A percentile compares a stretch with the other conserved stretches of the same genome.
phyloP scores from a whole-genome alignment of 2,888 invertebrate species.

The Ceriagrion tenellum region DNA sequence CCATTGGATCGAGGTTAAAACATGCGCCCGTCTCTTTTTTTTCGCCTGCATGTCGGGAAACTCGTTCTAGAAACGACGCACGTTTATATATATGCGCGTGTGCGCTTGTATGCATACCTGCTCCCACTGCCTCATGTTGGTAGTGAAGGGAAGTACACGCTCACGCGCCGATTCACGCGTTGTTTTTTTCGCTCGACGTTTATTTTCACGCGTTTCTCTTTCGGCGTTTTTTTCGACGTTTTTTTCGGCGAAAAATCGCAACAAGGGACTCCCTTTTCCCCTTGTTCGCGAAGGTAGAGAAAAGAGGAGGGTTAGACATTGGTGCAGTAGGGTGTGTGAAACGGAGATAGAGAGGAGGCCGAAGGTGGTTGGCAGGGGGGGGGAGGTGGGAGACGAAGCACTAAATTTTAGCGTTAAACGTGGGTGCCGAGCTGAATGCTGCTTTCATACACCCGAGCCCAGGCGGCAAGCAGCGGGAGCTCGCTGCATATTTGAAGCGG shows the following conservation, averaged over 20 bases:
- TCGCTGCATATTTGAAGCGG: conserved; percentile 38
- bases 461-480: not conserved
- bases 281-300: not conserved
- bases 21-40: not conserved
- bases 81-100: too few species aligned
- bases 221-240: not conserved
- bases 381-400: not conserved
- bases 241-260: not conserved
- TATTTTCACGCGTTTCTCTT: too few species aligned
- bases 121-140: not conserved
- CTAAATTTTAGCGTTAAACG: conserved; percentile 29
- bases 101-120: not conserved
- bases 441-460: not conserved
- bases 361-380: not conserved
- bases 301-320: not conserved
- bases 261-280: not conserved
- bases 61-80: not conserved
- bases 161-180: not conserved
- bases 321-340: not conserved
- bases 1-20: not conserved
- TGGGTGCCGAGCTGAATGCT: not conserved
- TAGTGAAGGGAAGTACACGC: not conserved
- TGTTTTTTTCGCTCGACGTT: too few species aligned
- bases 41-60: not conserved
- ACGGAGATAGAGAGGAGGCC: too few species aligned